Evolutionary conservation across 2,888 invertebrate species (phyloP).

Genomic region (Morpho deidamia): DNA sequence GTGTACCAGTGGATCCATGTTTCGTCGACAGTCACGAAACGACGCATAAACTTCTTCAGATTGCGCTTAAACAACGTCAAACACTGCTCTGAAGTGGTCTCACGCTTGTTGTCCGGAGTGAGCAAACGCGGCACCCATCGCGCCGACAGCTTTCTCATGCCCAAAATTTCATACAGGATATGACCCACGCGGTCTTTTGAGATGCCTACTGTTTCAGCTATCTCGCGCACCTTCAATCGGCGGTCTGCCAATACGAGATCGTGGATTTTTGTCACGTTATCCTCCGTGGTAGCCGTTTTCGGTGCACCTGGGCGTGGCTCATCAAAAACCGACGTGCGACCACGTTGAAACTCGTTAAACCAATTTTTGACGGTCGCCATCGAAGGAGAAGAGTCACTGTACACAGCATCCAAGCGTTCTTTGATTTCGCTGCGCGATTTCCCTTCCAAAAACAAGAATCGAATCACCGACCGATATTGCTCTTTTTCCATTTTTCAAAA

Average conservation of each 20-base stretch:
- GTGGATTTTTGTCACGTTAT: too few species aligned
- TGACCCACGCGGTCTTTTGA: too few species aligned
- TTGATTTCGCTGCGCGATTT: background rate
- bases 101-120: background rate
- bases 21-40: constrained; percentile 33
- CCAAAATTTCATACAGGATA: too few species aligned
- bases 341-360: background rate
- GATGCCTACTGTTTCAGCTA: too few species aligned
- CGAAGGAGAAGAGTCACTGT: background rate
- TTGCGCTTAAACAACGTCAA: background rate
- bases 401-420: background rate
- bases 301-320: background rate
- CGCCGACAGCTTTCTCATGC: too few species aligned
- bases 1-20: constrained; percentile 36
- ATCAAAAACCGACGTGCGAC: too few species aligned
- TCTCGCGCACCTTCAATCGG: too few species aligned
- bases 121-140: too few species aligned
- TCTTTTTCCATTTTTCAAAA: too few species aligned
- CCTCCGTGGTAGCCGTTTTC: too few species aligned
- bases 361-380: background rate
- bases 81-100: background rate
- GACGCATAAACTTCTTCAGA: background rate
- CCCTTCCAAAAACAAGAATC: background rate
- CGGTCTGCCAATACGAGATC: too few species aligned
- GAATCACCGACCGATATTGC: too few species aligned